These are phyloP conservation scores for Rallus limicola DNA, from an alignment of 2,113 vertebrate genomes.

Conservation along the genomic window DNA sequence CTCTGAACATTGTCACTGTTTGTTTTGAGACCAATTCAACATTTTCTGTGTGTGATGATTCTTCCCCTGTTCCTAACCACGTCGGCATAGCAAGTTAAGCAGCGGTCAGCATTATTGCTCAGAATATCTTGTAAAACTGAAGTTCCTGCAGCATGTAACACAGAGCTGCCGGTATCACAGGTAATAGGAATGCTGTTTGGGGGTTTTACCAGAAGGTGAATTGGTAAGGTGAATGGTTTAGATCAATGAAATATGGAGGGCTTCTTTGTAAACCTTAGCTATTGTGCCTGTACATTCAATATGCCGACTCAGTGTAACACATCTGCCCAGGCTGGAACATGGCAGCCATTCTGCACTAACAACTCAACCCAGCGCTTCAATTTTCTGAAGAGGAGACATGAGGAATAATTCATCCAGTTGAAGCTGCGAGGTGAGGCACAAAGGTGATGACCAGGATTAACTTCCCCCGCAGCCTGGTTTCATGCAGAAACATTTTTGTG, in stretches of 20 bases:
- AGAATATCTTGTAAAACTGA: neutral
- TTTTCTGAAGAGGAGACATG: slow-evolving; percentile 7
- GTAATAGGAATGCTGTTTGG: neutral
- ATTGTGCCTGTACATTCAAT: neutral
- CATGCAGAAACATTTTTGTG: neutral
- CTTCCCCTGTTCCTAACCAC: neutral
- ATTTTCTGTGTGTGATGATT: neutral
- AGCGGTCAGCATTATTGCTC: neutral
- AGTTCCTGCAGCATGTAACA: neutral
- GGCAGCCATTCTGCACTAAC: neutral
- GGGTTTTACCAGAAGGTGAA: neutral
- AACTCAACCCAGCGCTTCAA: neutral
- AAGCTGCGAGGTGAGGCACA: slow-evolving; percentile 25
- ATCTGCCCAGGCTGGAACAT: neutral
- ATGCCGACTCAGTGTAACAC: neutral
- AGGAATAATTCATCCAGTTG: neutral
- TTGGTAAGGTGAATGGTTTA: neutral
- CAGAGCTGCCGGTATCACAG: neutral
- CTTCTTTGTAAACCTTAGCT: neutral
- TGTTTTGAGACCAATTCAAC: neutral
- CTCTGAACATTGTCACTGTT: neutral
- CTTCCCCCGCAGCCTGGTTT: neutral
- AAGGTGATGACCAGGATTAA: slow-evolving; percentile 33
- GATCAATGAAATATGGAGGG: neutral
- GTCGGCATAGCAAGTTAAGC: neutral